Evolutionary conservation across 2,113 vertebrate genomes (phyloP).

Genomic region (Pseudopodoces humilis): DNA sequence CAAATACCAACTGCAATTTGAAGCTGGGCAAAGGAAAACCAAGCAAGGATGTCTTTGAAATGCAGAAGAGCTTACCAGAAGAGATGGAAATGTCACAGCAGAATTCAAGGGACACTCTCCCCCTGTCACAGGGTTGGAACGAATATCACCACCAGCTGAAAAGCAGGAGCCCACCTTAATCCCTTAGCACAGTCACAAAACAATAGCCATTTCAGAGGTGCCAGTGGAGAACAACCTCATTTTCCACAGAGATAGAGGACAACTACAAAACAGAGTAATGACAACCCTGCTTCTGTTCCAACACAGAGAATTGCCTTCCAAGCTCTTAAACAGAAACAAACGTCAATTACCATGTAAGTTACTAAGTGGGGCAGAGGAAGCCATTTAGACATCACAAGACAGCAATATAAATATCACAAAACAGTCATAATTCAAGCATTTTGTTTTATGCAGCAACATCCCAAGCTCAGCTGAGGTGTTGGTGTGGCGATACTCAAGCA

Average conservation of each 20-base stretch:
- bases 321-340: not conserved
- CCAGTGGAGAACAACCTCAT: not conserved
- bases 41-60: not conserved
- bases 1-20: not conserved
- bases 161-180: not conserved
- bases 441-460: not conserved
- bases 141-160: not conserved
- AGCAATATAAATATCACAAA: not conserved
- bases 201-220: not conserved
- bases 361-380: not conserved
- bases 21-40: not conserved
- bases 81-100: not conserved
- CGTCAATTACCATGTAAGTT: not conserved
- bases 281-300: not conserved
- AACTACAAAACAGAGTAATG: not conserved
- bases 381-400: not conserved
- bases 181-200: not conserved
- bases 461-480: not conserved
- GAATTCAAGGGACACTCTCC: not conserved
- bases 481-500: not conserved
- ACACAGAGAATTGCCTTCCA: not conserved
- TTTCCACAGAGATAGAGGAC: not conserved
- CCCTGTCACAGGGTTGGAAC: not conserved
- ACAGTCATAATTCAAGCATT: not conserved
- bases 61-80: not conserved